Base-by-base conservation (phyloP, 2,888 invertebrate species). In the Cosmia trapezina region DNA sequence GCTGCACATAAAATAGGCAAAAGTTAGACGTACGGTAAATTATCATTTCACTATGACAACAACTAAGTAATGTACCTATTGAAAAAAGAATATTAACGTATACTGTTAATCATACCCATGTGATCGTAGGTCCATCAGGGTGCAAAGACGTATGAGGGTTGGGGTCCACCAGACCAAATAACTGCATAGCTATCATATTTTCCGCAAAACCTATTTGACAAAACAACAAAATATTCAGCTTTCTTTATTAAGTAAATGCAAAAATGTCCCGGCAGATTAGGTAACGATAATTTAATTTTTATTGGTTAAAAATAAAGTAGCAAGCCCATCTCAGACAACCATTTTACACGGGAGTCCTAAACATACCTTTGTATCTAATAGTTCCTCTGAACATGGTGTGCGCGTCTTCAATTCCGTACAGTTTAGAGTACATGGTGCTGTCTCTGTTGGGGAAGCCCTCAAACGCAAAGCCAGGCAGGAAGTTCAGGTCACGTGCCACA, bases 371-470 rank as follows among this genome's bases (percentile, higher is more conserved):
- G 92, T 99, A 99, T 87, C 99, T 97, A 63, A 99, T 97, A 1
- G 99, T 99, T 72, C 99, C 99, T 76, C 99, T 96, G 67, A 99
- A 96, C 87, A 99, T 97, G 0, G 99, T 99, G 76, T 98, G 97
- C 0, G 98, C 98, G 87, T 98, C 98, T 51, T 97, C 97, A 75
- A 99, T 98, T 5, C 98, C 98, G 91, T 99, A 99, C 0, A 98
- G 96, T 63, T 98, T 97, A 0, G 97, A 97, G 91, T 99, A 99
- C 54, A 97, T 97, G 0, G 98, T 98, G 70, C 99, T 99, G 92
- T 99, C 99, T 74, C 99, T 97, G 95, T 99, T 99, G 0, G 99
- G 99, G 90, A 98, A 99, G 0, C 99, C 99, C 96, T 99, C 99
- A 69, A 99, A 96, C 19, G 99, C 98, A 90, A 99, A 99, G 0